Percentiles rank a stretch among this genome's conserved stretches.
phyloP scores from a whole-genome alignment of 2,888 invertebrate genomes.

The Noctuana brunneofusca region DNA sequence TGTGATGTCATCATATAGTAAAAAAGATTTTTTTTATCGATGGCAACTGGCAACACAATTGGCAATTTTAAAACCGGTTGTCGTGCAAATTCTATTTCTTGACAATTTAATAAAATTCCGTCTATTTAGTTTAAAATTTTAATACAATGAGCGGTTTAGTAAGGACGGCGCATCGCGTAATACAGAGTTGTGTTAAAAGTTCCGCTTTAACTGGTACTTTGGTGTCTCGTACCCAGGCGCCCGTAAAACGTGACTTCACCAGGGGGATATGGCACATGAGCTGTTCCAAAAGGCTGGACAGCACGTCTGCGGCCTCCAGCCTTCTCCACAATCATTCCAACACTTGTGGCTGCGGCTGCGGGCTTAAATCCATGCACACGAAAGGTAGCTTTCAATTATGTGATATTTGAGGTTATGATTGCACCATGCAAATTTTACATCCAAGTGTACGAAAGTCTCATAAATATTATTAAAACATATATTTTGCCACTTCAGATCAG shows the following conservation, averaged over 20 bases:
- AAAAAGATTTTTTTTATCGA: too few relatives aligned
- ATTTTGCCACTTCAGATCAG: slow-evolving; percentile 49
- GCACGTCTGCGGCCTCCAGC: slow-evolving; percentile 55
- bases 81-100: slow-evolving; percentile 9
- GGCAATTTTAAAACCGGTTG: slow-evolving; percentile 8
- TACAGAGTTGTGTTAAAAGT: slow-evolving; percentile 68
- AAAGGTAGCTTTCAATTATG: slow-evolving; percentile 82
- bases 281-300: slow-evolving; percentile 68
- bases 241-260: slow-evolving; percentile 85
- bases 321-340: slow-evolving; percentile 83
- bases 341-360: slow-evolving; percentile 87
- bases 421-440: slow-evolving; percentile 56
- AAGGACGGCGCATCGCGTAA: slow-evolving; percentile 82
- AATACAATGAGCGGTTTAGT: slow-evolving; percentile 85
- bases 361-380: slow-evolving; percentile 84
- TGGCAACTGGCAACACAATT: slow-evolving; percentile 7
- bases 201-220: slow-evolving; percentile 62
- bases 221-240: slow-evolving; percentile 64
- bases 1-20: too few relatives aligned
- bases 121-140: not conserved
- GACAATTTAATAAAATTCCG: slow-evolving; percentile 2
- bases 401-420: slow-evolving; percentile 50
- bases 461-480: not conserved
- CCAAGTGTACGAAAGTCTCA: not conserved
- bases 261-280: slow-evolving; percentile 90